A percentile compares a stretch with the other conserved stretches of the same genome.
phyloP scores from a whole-genome alignment of 2,113 vertebrate species.

The Chaenogobius annularis region DNA sequence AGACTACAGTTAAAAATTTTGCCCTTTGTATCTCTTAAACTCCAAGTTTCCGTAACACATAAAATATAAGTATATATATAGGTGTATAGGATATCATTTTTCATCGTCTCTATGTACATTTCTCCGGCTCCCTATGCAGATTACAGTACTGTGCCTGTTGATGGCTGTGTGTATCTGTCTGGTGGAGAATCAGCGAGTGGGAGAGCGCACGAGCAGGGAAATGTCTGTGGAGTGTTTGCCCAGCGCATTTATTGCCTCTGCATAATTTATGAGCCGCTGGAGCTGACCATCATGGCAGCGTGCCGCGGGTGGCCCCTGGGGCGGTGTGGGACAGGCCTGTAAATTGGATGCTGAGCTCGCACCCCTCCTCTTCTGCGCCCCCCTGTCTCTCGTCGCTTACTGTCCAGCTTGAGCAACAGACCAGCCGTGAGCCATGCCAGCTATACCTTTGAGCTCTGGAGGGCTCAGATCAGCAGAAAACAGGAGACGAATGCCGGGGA shows the following conservation, averaged over 20 bases:
- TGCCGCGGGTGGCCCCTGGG: slow-evolving; percentile 86
- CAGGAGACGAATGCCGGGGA: slow-evolving; percentile 36
- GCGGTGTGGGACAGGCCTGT: slow-evolving; percentile 87
- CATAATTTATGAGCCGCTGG: slow-evolving; percentile 94
- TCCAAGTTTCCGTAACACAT: background rate
- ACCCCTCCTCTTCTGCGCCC: slow-evolving; percentile 77
- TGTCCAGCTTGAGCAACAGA: slow-evolving; percentile 82
- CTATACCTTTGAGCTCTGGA: slow-evolving; percentile 78
- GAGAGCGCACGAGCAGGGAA: slow-evolving; percentile 67
- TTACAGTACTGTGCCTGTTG: slow-evolving; percentile 60
- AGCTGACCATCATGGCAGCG: slow-evolving; percentile 85
- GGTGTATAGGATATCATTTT: background rate
- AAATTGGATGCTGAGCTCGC: slow-evolving; percentile 93
- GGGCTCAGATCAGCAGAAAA: slow-evolving; percentile 77
- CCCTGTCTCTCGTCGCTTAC: slow-evolving; percentile 76
- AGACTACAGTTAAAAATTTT: no score
- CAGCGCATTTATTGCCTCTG: slow-evolving; percentile 92
- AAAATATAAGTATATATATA: background rate
- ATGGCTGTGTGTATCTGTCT: slow-evolving; percentile 22
- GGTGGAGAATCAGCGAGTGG: slow-evolving; percentile 38
- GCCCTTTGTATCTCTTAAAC: no score
- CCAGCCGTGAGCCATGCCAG: slow-evolving; percentile 76
- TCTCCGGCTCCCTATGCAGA: slow-evolving; percentile 7
- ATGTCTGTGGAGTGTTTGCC: slow-evolving; percentile 82
- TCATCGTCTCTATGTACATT: background rate